Evolutionary conservation across 2,797 vertebrate species (phyloP).

Genomic region (Sebastes matsubarae): DNA sequence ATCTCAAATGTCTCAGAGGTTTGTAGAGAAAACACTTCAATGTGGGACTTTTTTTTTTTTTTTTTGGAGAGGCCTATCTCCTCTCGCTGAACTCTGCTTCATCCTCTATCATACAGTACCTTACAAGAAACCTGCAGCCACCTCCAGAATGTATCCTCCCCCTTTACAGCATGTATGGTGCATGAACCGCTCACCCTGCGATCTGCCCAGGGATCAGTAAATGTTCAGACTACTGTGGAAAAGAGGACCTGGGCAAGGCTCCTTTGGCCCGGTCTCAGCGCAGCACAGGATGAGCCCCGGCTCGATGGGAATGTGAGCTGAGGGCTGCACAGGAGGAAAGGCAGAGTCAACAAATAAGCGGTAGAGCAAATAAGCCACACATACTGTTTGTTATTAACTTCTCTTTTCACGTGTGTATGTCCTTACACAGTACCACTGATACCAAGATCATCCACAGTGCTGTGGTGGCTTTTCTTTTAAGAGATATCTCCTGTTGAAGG

Average conservation of each 20-base stretch:
- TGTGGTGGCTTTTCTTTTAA: background rate
- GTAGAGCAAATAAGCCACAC: constrained; percentile 89
- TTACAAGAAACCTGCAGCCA: constrained; percentile 30
- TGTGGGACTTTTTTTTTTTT: constrained; percentile 78
- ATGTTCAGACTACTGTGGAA: constrained; percentile 57
- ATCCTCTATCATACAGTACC: constrained; percentile 22
- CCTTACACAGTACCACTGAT: constrained; percentile 34
- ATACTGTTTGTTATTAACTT: constrained; percentile 55
- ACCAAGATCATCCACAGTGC: constrained; percentile 4
- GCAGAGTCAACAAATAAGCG: constrained; percentile 90
- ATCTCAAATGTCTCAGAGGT: constrained; percentile 89
- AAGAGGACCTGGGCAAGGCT: constrained; percentile 33
- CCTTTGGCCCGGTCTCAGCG: constrained; percentile 49
- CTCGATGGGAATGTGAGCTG: constrained; percentile 85
- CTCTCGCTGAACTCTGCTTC: constrained; percentile 61
- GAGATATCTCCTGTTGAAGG: background rate
- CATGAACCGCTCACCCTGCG: constrained; percentile 25
- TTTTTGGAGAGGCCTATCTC: constrained; percentile 50
- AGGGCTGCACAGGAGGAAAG: constrained; percentile 84
- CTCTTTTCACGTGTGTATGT: constrained; percentile 55
- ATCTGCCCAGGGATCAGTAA: constrained; percentile 11
- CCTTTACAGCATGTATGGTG: constrained; percentile 15
- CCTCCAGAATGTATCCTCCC: background rate
- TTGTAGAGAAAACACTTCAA: constrained; percentile 94
- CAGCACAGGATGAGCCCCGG: constrained; percentile 53